These are phyloP conservation scores for Equus quagga DNA, from an alignment of 2,113 vertebrate genomes.

Conservation along the genomic window DNA sequence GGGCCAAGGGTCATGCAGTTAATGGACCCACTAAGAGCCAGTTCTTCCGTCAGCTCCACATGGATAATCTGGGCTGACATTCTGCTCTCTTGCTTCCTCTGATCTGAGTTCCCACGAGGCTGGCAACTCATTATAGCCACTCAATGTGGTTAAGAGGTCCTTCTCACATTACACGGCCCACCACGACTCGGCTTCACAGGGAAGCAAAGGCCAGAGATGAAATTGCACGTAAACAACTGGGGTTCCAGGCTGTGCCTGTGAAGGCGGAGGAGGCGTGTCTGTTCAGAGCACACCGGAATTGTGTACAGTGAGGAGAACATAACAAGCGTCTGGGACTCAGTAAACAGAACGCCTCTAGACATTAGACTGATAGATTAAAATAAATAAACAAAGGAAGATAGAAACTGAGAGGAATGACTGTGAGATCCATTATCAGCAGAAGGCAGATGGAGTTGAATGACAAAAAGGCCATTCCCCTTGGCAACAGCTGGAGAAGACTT, in stretches of 20 bases:
- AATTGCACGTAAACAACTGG: constrained; percentile 47
- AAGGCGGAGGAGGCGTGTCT: not conserved
- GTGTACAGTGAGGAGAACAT: not conserved
- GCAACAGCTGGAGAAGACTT: not conserved
- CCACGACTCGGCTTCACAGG: not conserved
- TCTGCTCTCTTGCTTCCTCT: constrained; percentile 75
- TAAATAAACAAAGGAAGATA: not conserved
- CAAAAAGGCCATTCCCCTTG: not conserved
- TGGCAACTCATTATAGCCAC: constrained; percentile 79
- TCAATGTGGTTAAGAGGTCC: constrained; percentile 80
- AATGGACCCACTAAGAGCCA: constrained; percentile 78
- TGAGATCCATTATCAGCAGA: not conserved
- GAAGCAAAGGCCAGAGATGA: constrained; percentile 58
- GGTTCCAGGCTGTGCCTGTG: not conserved
- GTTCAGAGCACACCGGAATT: not conserved
- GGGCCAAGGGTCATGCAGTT: constrained; percentile 61
- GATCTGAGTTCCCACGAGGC: constrained; percentile 76
- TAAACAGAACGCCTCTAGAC: not conserved
- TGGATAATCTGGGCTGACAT: constrained; percentile 79
- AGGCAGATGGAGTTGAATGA: not conserved
- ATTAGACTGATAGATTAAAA: not conserved
- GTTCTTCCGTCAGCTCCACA: constrained; percentile 66
- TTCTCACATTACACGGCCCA: constrained; percentile 78
- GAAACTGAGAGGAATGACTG: not conserved
- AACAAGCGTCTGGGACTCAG: not conserved